Evolutionary conservation across 2,113 vertebrate genomes (phyloP).

Genomic region (Propithecus coquereli): DNA sequence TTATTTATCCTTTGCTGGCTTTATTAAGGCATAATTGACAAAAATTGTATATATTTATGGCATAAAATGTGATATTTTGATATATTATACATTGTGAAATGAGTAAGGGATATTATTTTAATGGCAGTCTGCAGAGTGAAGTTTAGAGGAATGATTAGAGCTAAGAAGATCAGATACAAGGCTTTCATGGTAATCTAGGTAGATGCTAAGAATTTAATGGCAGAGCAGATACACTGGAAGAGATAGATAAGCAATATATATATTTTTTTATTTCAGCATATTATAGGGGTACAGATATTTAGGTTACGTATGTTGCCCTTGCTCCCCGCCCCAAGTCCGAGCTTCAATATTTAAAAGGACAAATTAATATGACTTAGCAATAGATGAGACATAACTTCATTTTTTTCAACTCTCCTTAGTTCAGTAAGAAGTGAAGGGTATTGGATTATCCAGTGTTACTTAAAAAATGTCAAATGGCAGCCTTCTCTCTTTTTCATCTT

Average conservation of each 20-base stretch:
- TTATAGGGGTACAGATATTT: no score
- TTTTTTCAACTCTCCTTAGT: neutral
- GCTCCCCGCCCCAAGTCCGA: no score
- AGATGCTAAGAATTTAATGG: neutral
- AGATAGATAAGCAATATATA: neutral
- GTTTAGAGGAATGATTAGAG: slow-evolving; percentile 2
- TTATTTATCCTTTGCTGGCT: neutral
- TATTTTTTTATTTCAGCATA: no score
- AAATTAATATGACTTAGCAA: neutral
- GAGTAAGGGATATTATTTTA: neutral
- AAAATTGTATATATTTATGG: neutral
- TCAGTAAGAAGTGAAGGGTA: neutral
- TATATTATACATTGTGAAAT: neutral
- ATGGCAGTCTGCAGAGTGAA: neutral
- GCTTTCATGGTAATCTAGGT: neutral
- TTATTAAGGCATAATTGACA: neutral
- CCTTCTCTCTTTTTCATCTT: slow-evolving; percentile 15
- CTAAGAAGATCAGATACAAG: neutral
- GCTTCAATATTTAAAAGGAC: slow-evolving; percentile 36
- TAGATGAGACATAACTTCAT: neutral
- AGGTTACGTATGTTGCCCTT: no score
- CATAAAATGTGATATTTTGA: neutral
- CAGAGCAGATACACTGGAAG: neutral
- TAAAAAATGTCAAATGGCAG: slow-evolving; percentile 18
- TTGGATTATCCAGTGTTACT: neutral